Evolutionary conservation across 2,113 vertebrate genomes (phyloP).

Genomic region (Rhinichthys klamathensis): DNA sequence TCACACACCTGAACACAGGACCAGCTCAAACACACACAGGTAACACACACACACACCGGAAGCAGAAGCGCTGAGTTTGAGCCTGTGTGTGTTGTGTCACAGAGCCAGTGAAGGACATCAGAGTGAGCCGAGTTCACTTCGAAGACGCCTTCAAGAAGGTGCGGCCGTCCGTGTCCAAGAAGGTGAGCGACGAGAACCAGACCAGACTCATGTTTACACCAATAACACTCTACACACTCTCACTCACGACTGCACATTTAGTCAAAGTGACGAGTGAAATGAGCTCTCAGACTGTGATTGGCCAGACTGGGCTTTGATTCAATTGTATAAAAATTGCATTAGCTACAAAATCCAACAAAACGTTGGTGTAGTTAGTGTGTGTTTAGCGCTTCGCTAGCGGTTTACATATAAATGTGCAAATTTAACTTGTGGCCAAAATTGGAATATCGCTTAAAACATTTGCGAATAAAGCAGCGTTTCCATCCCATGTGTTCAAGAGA

Average conservation of each 20-base stretch:
- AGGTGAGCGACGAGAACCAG: constrained; percentile 74
- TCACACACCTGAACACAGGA: too few relatives aligned
- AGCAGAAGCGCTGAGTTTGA: background rate
- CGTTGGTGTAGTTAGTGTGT: too few relatives aligned
- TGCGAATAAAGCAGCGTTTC: too few relatives aligned
- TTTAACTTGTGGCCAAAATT: too few relatives aligned
- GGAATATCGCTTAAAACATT: too few relatives aligned
- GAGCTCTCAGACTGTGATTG: background rate
- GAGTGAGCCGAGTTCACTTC: constrained; percentile 83
- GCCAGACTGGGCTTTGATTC: background rate
- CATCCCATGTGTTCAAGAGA: too few relatives aligned
- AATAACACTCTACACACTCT: too few relatives aligned
- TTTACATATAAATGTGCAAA: too few relatives aligned
- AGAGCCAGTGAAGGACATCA: constrained; percentile 75
- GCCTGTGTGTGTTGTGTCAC: background rate
- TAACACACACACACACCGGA: background rate
- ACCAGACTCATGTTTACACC: too few relatives aligned
- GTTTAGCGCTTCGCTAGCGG: too few relatives aligned
- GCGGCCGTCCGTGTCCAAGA: constrained; percentile 86
- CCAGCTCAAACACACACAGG: too few relatives aligned
- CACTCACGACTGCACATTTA: background rate
- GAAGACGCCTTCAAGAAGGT: constrained; percentile 91
- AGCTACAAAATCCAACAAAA: background rate
- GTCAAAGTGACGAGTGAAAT: background rate
- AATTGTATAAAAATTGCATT: background rate